Evolutionary conservation across 2,797 vertebrate genomes (phyloP).

Genomic region (Sebastes umbrosus): DNA sequence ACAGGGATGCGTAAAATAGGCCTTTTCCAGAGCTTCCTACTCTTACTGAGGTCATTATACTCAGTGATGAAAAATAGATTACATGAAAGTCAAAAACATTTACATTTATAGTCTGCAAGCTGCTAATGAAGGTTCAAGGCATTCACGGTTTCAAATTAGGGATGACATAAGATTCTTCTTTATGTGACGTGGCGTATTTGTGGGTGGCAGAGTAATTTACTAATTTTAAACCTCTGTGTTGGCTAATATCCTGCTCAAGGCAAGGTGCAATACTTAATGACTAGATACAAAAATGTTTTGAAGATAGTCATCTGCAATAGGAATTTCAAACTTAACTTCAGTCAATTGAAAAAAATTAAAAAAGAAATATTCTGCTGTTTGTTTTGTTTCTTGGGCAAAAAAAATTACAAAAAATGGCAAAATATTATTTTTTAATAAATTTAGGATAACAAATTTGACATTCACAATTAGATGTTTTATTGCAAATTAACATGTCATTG

Average conservation of each 20-base stretch:
- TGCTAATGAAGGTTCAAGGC: not conserved
- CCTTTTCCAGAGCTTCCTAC: not conserved
- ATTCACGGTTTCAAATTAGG: not conserved
- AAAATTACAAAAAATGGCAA: not conserved
- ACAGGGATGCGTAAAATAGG: not conserved
- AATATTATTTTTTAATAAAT: not conserved
- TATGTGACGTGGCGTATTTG: not conserved
- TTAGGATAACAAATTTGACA: not conserved
- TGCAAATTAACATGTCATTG: not conserved
- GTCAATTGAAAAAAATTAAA: not conserved
- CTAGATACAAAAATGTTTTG: not conserved
- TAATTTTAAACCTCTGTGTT: not conserved
- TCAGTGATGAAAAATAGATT: not conserved
- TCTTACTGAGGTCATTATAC: not conserved
- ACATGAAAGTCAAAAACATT: not conserved
- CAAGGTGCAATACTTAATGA: not conserved
- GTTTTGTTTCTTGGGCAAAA: not conserved
- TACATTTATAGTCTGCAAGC: not conserved
- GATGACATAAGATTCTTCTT: not conserved
- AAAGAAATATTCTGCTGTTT: not conserved
- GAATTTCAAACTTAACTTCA: not conserved
- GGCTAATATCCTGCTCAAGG: constrained; percentile 20
- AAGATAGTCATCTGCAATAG: not conserved
- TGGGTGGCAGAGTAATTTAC: constrained; percentile 1
- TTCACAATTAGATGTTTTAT: not conserved